These are phyloP conservation scores for Pantelozetes paolii DNA, from an alignment of 2,888 invertebrate genomes.

Conservation along the genomic window DNA sequence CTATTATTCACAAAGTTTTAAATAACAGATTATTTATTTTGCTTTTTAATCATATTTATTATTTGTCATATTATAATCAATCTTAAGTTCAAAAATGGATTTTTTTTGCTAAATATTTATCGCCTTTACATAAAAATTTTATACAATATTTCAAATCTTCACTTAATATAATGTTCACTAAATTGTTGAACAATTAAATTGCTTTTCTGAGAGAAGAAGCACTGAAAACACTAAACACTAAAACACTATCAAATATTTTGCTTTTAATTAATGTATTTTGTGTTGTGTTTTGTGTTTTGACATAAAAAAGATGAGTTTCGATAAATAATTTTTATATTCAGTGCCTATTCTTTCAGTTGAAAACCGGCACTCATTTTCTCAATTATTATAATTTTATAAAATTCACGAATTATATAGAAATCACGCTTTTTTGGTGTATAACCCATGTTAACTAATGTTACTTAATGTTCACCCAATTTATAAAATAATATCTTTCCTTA, in stretches of 20 bases:
- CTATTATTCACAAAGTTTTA: conserved; percentile 25
- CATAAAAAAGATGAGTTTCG: conserved; percentile 24
- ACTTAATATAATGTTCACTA: not conserved
- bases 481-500: not conserved
- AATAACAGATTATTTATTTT: conserved; percentile 32
- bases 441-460: too few species aligned
- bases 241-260: conserved; percentile 14
- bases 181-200: conserved; percentile 18
- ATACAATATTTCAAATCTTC: conserved; percentile 21
- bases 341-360: not conserved
- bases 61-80: conserved; percentile 33
- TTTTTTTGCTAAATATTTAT: not conserved
- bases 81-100: not conserved
- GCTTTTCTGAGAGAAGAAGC: not conserved
- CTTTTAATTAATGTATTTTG: conserved; percentile 4
- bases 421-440: conserved; percentile 20
- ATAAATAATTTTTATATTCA: not conserved
- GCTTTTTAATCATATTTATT: conserved; percentile 33
- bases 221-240: not conserved
- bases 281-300: not conserved
- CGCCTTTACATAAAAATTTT: not conserved
- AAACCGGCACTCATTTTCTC: not conserved
- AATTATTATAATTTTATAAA: conserved; percentile 11
- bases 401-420: conserved; percentile 19
- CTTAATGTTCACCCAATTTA: conserved; percentile 30